Percentiles rank a stretch among this genome's conserved stretches.
These are phyloP conservation scores for Pemphigus obesinymphae DNA, from an alignment of 1,140 invertebrate genomes.

Conservation along the genomic window DNA sequence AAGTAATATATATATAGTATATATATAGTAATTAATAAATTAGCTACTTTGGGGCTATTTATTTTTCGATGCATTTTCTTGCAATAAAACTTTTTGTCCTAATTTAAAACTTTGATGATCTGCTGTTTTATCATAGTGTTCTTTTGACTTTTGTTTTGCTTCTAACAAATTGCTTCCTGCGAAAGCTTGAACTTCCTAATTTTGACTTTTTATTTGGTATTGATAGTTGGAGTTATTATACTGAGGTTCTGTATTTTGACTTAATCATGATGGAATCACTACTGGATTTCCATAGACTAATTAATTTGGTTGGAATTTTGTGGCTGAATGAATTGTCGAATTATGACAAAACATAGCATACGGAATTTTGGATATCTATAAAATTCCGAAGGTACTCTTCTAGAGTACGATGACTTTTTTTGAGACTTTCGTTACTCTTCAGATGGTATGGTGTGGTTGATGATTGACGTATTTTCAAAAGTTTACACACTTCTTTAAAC, in stretches of 20 bases:
- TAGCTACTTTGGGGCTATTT: background rate
- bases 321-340: no score
- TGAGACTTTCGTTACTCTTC: background rate
- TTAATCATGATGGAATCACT: no score
- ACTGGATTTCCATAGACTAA: no score
- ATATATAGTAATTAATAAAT: no score
- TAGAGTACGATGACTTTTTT: constrained; percentile 45
- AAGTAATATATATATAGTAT: no score
- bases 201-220: background rate
- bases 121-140: background rate
- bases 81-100: background rate
- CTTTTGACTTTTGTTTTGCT: background rate
- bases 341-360: background rate
- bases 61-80: background rate
- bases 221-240: background rate
- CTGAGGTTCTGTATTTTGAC: background rate
- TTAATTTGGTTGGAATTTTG: no score
- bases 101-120: background rate
- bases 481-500: no score
- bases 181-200: background rate
- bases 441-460: background rate
- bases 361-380: constrained; percentile 45
- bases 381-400: constrained; percentile 52
- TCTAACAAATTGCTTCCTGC: background rate
- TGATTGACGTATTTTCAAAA: background rate